phyloP scores from a whole-genome alignment of 2,113 vertebrate genomes.

The Axis porcinus region DNA sequence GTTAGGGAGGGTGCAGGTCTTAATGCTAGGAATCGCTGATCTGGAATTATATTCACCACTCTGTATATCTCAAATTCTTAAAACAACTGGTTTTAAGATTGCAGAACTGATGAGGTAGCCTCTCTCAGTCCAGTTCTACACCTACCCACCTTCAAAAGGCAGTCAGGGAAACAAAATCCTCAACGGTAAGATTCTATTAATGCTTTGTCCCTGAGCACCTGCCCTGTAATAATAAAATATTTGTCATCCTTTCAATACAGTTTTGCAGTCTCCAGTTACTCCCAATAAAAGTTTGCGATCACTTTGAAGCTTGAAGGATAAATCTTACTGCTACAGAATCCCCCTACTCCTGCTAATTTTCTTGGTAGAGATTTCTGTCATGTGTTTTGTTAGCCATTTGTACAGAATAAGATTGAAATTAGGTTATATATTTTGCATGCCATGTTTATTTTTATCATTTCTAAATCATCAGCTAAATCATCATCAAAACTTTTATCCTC shows the following conservation, averaged over 20 bases:
- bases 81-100: not conserved
- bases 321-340: not conserved
- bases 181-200: not conserved
- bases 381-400: slow-evolving; percentile 70
- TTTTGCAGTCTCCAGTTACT: slow-evolving; percentile 43
- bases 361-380: slow-evolving; percentile 47
- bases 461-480: slow-evolving; percentile 54
- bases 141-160: not conserved
- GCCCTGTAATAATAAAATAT: slow-evolving; percentile 40
- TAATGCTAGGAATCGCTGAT: not conserved
- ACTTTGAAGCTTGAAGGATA: slow-evolving; percentile 54
- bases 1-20: not conserved
- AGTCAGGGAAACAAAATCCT: not conserved
- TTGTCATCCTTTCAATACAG: slow-evolving; percentile 26
- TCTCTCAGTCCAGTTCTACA: not conserved
- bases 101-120: not conserved
- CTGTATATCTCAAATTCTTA: not conserved
- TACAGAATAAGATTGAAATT: slow-evolving; percentile 68
- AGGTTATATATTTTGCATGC: slow-evolving; percentile 38
- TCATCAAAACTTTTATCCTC: slow-evolving; percentile 51
- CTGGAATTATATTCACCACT: not conserved
- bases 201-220: not conserved
- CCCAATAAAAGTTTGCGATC: slow-evolving; percentile 18
- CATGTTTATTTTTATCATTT: slow-evolving; percentile 63
- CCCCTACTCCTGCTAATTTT: slow-evolving; percentile 35